A percentile compares a stretch with the other conserved stretches of the same genome.
phyloP scores from a whole-genome alignment of 2,888 invertebrate genomes.

The Hyles lineata region DNA sequence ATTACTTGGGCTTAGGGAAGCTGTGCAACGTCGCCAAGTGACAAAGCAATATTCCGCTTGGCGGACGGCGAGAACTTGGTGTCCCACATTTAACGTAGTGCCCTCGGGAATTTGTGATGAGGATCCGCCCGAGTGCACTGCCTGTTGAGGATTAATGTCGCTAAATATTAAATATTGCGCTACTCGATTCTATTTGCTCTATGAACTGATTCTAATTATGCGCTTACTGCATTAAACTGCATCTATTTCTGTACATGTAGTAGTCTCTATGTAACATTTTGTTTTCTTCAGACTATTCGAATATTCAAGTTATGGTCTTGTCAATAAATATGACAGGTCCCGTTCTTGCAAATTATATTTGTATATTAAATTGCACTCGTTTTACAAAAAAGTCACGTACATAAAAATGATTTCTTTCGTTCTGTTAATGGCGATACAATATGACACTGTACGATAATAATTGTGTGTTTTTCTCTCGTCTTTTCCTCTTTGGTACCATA shows the following conservation, averaged over 20 bases:
- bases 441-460: background rate
- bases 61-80: conserved; percentile 72
- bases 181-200: background rate
- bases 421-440: background rate
- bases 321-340: no score
- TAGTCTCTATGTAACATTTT: no score
- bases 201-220: background rate
- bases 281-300: no score
- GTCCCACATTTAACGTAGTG: conserved; percentile 81
- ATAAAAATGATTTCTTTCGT: background rate
- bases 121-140: conserved; percentile 71
- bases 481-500: conserved; percentile 66
- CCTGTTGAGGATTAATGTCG: conserved; percentile 71
- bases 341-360: no score
- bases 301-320: no score
- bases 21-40: conserved; percentile 80
- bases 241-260: background rate
- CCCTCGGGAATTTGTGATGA: conserved; percentile 81
- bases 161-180: conserved; percentile 60
- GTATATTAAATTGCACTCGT: no score
- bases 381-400: background rate
- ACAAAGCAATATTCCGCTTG: conserved; percentile 83
- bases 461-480: conserved; percentile 55
- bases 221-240: no score
- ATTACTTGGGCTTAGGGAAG: conserved; percentile 83